Conservation (phyloP, 2,797 vertebrate genomes). For the Squalus acanthias region DNA sequence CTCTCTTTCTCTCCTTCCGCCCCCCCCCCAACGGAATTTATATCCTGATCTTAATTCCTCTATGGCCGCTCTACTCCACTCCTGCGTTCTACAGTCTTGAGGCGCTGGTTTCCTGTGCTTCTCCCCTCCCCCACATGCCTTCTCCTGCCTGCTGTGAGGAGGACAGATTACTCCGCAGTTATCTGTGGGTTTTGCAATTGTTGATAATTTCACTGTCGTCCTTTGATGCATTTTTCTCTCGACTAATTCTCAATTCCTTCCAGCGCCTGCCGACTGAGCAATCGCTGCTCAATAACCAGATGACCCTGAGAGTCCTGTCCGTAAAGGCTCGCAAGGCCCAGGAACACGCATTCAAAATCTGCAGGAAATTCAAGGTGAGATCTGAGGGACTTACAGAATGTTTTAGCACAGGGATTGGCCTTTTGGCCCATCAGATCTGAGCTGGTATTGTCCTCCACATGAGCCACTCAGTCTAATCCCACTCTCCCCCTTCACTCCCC, state of each 20-base stretch:
- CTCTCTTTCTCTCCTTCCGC: not conserved
- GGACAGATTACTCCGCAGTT: no score
- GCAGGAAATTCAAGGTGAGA: slow-evolving; percentile 80
- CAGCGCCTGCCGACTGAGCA: slow-evolving; percentile 76
- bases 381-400: not conserved
- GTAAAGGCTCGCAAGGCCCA: slow-evolving; percentile 56
- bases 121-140: not conserved
- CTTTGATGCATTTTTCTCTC: not conserved
- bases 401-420: not conserved
- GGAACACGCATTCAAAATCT: slow-evolving; percentile 85
- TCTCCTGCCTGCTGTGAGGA: not conserved
- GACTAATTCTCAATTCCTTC: not conserved
- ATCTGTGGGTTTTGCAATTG: no score
- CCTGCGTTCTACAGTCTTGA: slow-evolving; percentile 40
- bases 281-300: slow-evolving; percentile 68
- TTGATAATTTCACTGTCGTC: not conserved
- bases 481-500: not conserved
- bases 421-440: not conserved
- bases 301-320: slow-evolving; percentile 64
- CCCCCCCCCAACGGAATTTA: slow-evolving; percentile 24
- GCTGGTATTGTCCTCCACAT: not conserved
- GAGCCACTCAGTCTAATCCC: not conserved
- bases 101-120: slow-evolving; percentile 32
- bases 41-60: slow-evolving; percentile 36
- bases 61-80: no score